Base-by-base conservation (phyloP, 1,140 invertebrate species). In the Metaphire vulgaris region DNA sequence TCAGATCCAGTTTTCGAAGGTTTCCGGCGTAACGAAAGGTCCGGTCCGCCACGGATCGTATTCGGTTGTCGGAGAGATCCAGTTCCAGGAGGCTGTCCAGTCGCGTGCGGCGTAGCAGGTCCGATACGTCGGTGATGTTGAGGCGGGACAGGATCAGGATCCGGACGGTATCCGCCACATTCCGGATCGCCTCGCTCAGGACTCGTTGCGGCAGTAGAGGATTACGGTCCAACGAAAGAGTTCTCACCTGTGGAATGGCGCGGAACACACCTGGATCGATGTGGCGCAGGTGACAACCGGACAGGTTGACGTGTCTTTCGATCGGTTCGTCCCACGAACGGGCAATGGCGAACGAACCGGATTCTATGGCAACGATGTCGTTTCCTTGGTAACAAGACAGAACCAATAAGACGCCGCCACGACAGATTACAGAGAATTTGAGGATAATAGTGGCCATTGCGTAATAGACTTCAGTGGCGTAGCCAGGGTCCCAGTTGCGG, bases 161-260 rank as follows among this genome's bases (percentile, higher is more conserved):
- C n/a, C 76, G 74, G 1, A 81, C 28, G 1, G 74, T 56, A 6
- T 74, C 75, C 1, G 65, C 78, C 76, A 81, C 75, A 26, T 80
- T 76, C 30, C 78, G 77, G 21, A 83, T 72, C 1, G 81, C 33
- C 15, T 33, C 15, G 2, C 71, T 75, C 16, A 83, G 71, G 30
- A 79, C 79, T 26, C 75, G 71, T 14, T 69, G 21, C 1, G 79
- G 70, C 64, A 84, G 74, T 2, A 65, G 68, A 1, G 33, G 16
- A 74, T 83, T 83, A 6, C 82, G 82, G 6, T 78, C 74, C 1
- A 84, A 73, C 26, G 78, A 77, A n/a, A 84, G 76, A 21, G 74
- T 68, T 2, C 71, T 31, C 12, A 84, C 75, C n/a, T 77, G 74
- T 12, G 77, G 76, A 1, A 82, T 76, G 0, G 79, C 69, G 1